Evolutionary conservation across 2,888 invertebrate species (phyloP), one percentile per base, ranked within the genome.

Genomic region (Philopedon plagiatum): DNA sequence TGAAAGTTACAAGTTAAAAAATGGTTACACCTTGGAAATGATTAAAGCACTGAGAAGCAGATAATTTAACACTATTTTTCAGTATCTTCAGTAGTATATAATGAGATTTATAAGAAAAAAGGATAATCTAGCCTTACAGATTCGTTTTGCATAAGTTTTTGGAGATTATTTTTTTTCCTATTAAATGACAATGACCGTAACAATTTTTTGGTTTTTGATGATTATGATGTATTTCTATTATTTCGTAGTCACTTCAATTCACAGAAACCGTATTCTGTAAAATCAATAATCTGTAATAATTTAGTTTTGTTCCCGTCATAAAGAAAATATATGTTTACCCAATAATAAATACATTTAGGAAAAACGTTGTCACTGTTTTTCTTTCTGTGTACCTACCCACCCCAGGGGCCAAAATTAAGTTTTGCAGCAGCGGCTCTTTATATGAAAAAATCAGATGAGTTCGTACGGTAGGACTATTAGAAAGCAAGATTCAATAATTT

Each of bases 41-140:
- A 68, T 78, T 23, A 78, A 77, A 72, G 77, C 79, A 8, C 39
- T 79, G 41, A 65, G 79, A 68, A 78, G 77, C 72, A 70, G 51
- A 51, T 66, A 34, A 54, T 8, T 15, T 7, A 54, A 21, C 29
- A 9, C 56, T 19, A 18, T 60, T 34, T 11, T 39, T 26, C 32
- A 18, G 15, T 11, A 2, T 39, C 26, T 5, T 5, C 26, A 7
- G 26, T n/a, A 41, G 11, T 26, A 19, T 51, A 64, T 39, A 54
- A 64, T 54, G 51, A 11, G 2, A 51, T 51, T 51, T 51, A 51
- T 51, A 51, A 19, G 37, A 39, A 21, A 39, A 23, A 34, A 57
- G 8, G n/a, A 32, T 3, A 29, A 29, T 32, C 2, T 4, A 32
- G 15, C 29, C n/a, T n/a, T n/a, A 56, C 15, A 32, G 32, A 9